Base-by-base conservation (phyloP, 2,888 invertebrate species). In the Pimpla rufipes region DNA sequence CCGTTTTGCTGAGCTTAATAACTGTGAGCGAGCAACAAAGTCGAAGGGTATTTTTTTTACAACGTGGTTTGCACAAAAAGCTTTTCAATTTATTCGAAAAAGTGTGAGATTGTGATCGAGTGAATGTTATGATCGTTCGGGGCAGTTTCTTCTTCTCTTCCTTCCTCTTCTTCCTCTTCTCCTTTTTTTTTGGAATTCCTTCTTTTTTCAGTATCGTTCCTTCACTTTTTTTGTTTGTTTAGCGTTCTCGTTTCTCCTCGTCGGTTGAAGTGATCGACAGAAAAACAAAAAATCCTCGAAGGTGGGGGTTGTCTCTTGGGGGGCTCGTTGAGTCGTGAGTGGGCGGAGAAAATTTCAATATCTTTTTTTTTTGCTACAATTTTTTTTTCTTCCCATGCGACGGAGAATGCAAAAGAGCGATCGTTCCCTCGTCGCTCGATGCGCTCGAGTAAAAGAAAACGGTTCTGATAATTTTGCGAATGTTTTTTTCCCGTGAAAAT, bases 11-110 rank as follows among this genome's bases (percentile, higher is more conserved):
- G 85, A 87, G 85, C 77, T 82, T 85, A 83, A 87, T 87, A 87
- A 89, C 79, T 88, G 81, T 86, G 86, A 86, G 88, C 88, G 86
- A 89, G 88, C 88, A 86, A 89, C 86, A 86, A 88, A 88, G 88
- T 89, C 85, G 84, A 86, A 88, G 86, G 84, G 78, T 86, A 55
- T 70, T 75, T 40, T 6, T 45, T 81, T n/a, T n/a, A n/a, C n/a
- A n/a, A 70, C 8, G 55, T 50, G n/a, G 77, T 79, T 16, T 67
- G 47, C 57, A 68, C 45, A 75, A 78, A 75, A 80, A 50, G 73
- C 50, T 59, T 81, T 79, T 52, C 42, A 76, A 76, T 79, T 79
- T 52, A 66, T 77, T 85, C 77, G 83, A 83, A 88, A 88, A 88
- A 82, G 83, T 88, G 75, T 83, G 86, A 87, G 81, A 83, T 84